These are phyloP conservation scores for Colostygia pectinataria DNA, from an alignment of 2,888 invertebrate genomes.

Conservation along the genomic window DNA sequence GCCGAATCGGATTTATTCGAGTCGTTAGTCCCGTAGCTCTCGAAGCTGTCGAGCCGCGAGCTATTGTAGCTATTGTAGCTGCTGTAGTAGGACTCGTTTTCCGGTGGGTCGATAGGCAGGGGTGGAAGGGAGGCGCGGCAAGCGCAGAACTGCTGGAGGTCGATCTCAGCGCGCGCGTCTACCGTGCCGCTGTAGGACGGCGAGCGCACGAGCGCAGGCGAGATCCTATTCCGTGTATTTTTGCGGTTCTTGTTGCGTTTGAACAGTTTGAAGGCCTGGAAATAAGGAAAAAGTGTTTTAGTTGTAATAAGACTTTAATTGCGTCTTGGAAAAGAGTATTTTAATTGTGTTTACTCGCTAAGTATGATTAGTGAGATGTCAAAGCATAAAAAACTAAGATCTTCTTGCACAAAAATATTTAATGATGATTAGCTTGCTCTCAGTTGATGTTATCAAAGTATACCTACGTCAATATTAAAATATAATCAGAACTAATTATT, in stretches of 20 bases:
- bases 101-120: constrained; percentile 53
- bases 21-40: constrained; percentile 53
- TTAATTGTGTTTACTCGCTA: too few relatives aligned
- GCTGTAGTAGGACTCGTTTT: constrained; percentile 59
- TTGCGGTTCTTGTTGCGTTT: constrained; percentile 66
- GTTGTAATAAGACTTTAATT: too few relatives aligned
- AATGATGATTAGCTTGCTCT: too few relatives aligned
- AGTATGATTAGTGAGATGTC: too few relatives aligned
- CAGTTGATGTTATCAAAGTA: too few relatives aligned
- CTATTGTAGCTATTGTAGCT: constrained; percentile 66
- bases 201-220: constrained; percentile 63
- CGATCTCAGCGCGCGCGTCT: constrained; percentile 71
- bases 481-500: too few relatives aligned
- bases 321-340: too few relatives aligned
- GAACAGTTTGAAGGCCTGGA: constrained; percentile 77
- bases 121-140: constrained; percentile 66
- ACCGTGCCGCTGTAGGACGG: constrained; percentile 73
- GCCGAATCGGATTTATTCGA: constrained; percentile 71
- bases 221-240: constrained; percentile 63
- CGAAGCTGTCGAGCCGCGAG: constrained; percentile 60
- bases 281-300: constrained; percentile 35
- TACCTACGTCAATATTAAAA: too few relatives aligned
- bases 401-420: too few relatives aligned
- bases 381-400: too few relatives aligned
- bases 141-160: constrained; percentile 68